Percentiles rank a stretch among this genome's conserved stretches.
Evolutionary conservation across 2,888 invertebrate genomes (phyloP).

Genomic region (Meiosimyza platycephala): DNA sequence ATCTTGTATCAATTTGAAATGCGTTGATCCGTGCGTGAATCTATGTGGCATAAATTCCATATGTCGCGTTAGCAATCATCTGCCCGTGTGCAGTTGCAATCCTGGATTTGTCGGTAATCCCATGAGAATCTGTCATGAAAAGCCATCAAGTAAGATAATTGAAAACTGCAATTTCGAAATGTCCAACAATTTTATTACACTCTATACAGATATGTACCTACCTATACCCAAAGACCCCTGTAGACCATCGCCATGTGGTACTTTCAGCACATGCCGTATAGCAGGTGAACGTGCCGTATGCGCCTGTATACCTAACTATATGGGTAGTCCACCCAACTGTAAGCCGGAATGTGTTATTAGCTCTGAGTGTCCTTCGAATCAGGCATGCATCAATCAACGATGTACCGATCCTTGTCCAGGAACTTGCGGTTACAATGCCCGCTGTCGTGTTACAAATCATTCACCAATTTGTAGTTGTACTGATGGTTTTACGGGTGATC

Average conservation of each 20-base stretch:
- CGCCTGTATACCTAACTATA: constrained; percentile 77
- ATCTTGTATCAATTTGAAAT: constrained; percentile 86
- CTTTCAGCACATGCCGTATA: constrained; percentile 69
- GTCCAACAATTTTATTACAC: constrained; percentile 12
- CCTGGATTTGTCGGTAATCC: constrained; percentile 84
- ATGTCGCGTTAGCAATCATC: constrained; percentile 85
- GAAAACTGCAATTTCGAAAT: not conserved
- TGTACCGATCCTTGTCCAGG: constrained; percentile 81
- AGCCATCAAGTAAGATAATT: constrained; percentile 64
- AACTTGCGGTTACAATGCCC: constrained; percentile 79
- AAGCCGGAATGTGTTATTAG: constrained; percentile 82
- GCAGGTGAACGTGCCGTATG: constrained; percentile 77
- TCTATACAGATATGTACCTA: constrained; percentile 57
- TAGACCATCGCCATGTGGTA: constrained; percentile 68
- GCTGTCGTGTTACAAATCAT: constrained; percentile 80
- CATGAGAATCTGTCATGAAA: constrained; percentile 76
- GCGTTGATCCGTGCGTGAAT: constrained; percentile 84
- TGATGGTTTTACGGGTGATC: constrained; percentile 77
- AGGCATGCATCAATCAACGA: constrained; percentile 80
- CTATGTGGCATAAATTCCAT: constrained; percentile 86
- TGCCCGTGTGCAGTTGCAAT: constrained; percentile 81
- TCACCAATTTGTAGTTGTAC: constrained; percentile 81
- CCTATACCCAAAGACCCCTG: constrained; percentile 67
- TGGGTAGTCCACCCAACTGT: constrained; percentile 80
- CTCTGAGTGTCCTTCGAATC: constrained; percentile 78